Evolutionary conservation across 2,888 invertebrate genomes (phyloP).

Genomic region (Tubulanus polymorphus): DNA sequence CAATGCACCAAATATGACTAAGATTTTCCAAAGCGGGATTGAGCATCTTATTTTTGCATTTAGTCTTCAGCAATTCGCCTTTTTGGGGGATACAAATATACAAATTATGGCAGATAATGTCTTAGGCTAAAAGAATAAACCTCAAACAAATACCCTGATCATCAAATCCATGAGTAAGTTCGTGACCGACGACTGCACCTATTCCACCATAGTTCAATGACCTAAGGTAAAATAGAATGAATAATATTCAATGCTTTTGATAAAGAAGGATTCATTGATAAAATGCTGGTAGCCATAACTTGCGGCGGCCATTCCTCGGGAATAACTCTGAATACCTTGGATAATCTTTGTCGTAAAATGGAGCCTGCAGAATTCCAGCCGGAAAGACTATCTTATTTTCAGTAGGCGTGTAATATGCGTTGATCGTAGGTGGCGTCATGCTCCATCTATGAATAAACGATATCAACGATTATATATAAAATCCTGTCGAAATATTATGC

Average conservation of each 20-base stretch:
- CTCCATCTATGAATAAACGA: conserved; percentile 33
- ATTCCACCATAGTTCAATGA: conserved; percentile 95
- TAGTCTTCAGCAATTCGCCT: neutral
- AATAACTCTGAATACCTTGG: too few species aligned
- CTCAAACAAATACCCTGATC: conserved; percentile 62
- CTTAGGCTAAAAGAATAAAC: too few species aligned
- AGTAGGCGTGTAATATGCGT: conserved; percentile 50
- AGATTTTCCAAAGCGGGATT: too few species aligned
- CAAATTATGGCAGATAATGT: too few species aligned
- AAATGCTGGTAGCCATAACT: too few species aligned
- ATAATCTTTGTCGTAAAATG: conserved; percentile 46
- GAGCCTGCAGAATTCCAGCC: conserved; percentile 50
- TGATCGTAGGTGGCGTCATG: conserved; percentile 49
- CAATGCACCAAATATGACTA: too few species aligned
- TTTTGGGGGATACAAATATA: too few species aligned
- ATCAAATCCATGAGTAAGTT: conserved; percentile 93
- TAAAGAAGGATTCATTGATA: too few species aligned
- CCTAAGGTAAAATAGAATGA: conserved; percentile 19
- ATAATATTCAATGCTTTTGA: too few species aligned
- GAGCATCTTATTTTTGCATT: neutral
- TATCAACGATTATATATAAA: neutral
- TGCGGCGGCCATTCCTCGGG: too few species aligned
- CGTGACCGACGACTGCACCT: conserved; percentile 98
- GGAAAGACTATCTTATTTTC: conserved; percentile 51
- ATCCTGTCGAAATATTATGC: neutral